phyloP scores from a whole-genome alignment of 2,113 vertebrate genomes.

The Coturnix japonica region DNA sequence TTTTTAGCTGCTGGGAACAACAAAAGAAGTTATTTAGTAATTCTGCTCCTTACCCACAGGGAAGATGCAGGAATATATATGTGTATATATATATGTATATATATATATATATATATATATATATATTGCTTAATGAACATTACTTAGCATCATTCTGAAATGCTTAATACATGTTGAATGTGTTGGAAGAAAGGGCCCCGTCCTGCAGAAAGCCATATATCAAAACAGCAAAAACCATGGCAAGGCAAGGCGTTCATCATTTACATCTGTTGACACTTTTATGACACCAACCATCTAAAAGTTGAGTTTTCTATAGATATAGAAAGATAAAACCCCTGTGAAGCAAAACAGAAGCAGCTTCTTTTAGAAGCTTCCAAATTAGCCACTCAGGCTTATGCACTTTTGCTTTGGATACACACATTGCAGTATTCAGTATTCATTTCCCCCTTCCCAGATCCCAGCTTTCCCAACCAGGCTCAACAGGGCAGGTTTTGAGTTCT shows the following conservation, averaged over 20 bases:
- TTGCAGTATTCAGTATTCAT: neutral
- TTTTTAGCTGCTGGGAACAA: neutral
- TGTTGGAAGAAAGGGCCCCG: neutral
- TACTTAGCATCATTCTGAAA: neutral
- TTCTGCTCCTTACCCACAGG: neutral
- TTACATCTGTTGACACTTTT: neutral
- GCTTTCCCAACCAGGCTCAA: conserved; percentile 8
- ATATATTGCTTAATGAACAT: neutral
- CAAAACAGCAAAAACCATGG: neutral
- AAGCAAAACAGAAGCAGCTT: neutral
- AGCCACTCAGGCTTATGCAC: neutral
- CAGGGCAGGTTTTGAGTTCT: neutral
- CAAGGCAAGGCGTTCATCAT: neutral
- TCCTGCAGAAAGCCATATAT: neutral
- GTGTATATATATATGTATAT: too few species aligned
- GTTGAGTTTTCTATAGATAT: neutral
- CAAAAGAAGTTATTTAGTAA: neutral
- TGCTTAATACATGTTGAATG: neutral
- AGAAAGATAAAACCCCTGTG: neutral
- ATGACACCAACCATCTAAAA: neutral
- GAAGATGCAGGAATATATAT: neutral
- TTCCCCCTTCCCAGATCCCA: conserved; percentile 10
- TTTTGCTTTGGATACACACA: neutral
- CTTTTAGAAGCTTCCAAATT: neutral
- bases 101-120: too few species aligned